Evolutionary conservation across 2,797 vertebrate genomes (phyloP).

Genomic region (Vultur gryphus): DNA sequence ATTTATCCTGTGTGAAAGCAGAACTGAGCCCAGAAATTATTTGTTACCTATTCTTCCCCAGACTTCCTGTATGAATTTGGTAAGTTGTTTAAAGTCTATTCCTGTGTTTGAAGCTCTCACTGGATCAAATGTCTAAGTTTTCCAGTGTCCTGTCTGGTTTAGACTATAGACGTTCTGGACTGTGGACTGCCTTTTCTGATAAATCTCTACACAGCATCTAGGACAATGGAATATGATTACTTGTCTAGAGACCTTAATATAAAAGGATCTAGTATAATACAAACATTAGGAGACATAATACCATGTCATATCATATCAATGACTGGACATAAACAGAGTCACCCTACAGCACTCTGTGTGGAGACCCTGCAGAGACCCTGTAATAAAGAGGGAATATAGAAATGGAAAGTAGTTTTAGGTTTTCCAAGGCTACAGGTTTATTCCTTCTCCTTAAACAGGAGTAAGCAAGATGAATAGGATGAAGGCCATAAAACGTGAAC

Average conservation of each 20-base stretch:
- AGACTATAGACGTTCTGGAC: neutral
- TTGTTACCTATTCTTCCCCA: neutral
- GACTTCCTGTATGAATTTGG: neutral
- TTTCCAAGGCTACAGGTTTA: neutral
- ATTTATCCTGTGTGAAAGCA: neutral
- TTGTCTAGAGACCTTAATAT: neutral
- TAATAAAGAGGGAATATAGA: neutral
- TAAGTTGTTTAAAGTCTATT: neutral
- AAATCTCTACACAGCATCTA: neutral
- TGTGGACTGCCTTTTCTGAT: neutral
- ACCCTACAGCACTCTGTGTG: neutral
- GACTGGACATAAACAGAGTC: neutral
- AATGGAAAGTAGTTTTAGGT: neutral
- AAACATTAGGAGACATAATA: neutral
- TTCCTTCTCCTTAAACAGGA: neutral
- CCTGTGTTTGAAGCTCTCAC: neutral
- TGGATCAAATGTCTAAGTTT: neutral
- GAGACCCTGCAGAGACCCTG: neutral
- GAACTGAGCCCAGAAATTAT: neutral
- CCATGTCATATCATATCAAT: neutral
- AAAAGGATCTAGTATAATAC: neutral
- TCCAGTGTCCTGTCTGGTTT: neutral
- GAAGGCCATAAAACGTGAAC: neutral
- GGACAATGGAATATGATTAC: neutral
- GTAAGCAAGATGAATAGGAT: neutral